These are phyloP conservation scores for Athalia cordata DNA, from an alignment of 2,888 invertebrate genomes.

Conservation along the genomic window DNA sequence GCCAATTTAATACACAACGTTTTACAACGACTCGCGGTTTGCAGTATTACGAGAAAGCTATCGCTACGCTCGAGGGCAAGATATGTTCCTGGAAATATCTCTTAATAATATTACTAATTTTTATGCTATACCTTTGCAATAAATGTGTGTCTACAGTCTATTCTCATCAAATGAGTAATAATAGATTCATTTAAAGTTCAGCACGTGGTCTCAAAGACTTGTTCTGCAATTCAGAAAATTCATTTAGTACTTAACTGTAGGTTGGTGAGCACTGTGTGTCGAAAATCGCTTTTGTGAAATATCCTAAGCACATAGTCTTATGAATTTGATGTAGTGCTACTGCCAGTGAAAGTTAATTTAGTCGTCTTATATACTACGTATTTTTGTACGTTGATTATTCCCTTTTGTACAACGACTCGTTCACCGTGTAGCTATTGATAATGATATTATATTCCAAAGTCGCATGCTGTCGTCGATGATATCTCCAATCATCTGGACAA, in stretches of 20 bases:
- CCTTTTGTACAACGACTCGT: not conserved
- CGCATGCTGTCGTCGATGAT: no score
- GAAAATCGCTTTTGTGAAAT: constrained; percentile 16
- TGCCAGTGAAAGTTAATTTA: not conserved
- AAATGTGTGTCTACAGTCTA: not conserved
- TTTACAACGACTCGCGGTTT: not conserved
- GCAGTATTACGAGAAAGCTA: no score
- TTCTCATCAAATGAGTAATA: not conserved
- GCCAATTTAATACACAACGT: no score
- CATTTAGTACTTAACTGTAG: constrained; percentile 1
- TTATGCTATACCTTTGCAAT: not conserved
- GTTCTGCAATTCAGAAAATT: not conserved
- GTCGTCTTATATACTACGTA: not conserved
- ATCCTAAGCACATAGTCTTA: constrained; percentile 1
- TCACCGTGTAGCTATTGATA: not conserved
- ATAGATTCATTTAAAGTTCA: not conserved
- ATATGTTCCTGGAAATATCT: not conserved
- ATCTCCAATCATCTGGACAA: no score
- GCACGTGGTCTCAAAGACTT: not conserved
- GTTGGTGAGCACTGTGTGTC: not conserved
- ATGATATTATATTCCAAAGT: constrained; percentile 25
- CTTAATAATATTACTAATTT: not conserved
- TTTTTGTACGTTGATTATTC: constrained; percentile 9
- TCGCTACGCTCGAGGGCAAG: not conserved
- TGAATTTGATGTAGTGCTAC: constrained; percentile 6